Percentiles rank a stretch among this genome's conserved stretches.
Evolutionary conservation across 2,797 vertebrate species (phyloP).

Genomic region (Anguilla megastoma): DNA sequence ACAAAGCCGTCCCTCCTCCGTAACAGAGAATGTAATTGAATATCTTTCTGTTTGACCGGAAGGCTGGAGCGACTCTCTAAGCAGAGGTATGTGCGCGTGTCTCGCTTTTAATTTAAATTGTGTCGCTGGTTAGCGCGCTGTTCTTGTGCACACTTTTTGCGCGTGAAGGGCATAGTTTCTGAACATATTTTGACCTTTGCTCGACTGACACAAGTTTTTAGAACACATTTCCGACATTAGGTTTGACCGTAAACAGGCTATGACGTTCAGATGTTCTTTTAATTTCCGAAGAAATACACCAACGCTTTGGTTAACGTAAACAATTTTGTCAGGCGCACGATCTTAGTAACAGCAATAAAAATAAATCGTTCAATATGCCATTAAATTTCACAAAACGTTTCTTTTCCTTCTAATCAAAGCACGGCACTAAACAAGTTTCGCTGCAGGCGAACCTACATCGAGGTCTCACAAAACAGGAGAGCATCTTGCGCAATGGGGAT

Average conservation of each 20-base stretch:
- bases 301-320: neutral
- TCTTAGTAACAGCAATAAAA: neutral
- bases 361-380: neutral
- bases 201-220: conserved; percentile 1
- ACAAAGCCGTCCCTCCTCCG: neutral
- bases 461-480: neutral
- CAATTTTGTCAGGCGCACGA: neutral
- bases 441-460: neutral
- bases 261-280: neutral
- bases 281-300: neutral
- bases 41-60: neutral
- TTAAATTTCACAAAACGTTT: neutral
- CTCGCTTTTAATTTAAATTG: neutral
- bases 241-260: neutral
- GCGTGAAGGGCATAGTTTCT: neutral
- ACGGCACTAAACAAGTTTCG: neutral
- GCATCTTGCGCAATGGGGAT: too few species aligned
- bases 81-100: neutral
- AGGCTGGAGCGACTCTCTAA: neutral
- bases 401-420: neutral
- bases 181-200: neutral
- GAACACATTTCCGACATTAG: neutral
- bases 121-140: neutral
- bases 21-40: neutral
- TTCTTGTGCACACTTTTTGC: neutral